Evolutionary conservation across 2,113 vertebrate species (phyloP), one percentile per base, ranked within the genome.

Genomic region (Columba livia): DNA sequence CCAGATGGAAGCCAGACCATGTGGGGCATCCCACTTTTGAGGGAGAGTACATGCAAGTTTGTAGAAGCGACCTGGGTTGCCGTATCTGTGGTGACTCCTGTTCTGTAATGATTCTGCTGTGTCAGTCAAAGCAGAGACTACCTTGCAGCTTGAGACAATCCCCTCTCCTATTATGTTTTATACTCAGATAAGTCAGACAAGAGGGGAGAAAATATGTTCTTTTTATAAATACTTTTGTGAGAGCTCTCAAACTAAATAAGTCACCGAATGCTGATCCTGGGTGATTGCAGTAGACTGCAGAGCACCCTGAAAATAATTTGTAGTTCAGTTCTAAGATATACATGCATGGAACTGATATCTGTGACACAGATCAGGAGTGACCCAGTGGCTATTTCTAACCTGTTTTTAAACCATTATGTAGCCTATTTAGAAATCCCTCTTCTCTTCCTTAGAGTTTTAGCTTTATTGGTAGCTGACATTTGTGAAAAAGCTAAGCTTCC

Each of bases 211-310:
- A 74, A 64, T 34, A 9, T 1, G 23, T 64, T 48, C 3, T 38
- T 91, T 80, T 71, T 31, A 15, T 44, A 64, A 48, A 18, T 42
- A 15, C 50, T 89, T 79, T 87, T n/a, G 10, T 89, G 48, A 79
- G 34, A 15, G 31, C 51, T 89, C 10, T 84, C 18, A n/a, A 51
- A 62, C 21, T 44, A 10, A 65, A 75, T 32, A 83, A 23, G 32
- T 38, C 29, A 48, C 6, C 1, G 1, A 79, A 82, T 38, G 14
- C 10, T 72, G 53, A 73, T 83, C 9, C 2, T 1, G 0, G 54
- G 36, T 3, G 2, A 40, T 44, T 65, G 56, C 79, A 82, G 61
- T 31, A 70, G 50, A 44, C n/a, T 25, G 13, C 78, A 74, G 72
- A 82, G 26, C 8, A 24, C 28, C 14, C 11, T 53, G 57, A 31